A percentile compares a stretch with the other conserved stretches of the same genome.
These are phyloP conservation scores for Smittia aterrima DNA, from an alignment of 2,888 invertebrate genomes.

Conservation along the genomic window DNA sequence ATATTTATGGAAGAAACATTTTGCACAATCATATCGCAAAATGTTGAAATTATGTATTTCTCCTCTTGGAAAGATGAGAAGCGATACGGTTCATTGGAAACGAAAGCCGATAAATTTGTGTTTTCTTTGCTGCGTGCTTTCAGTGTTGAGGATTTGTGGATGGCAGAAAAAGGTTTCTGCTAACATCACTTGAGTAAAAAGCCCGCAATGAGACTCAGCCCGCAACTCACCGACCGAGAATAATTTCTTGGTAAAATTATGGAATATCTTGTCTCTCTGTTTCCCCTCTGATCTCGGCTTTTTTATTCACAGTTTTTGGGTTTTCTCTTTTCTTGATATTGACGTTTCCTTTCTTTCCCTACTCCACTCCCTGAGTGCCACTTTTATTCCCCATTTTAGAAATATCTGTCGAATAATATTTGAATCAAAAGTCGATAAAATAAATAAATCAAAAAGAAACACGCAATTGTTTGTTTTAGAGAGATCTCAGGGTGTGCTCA, in stretches of 20 bases:
- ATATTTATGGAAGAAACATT: slow-evolving; percentile 14
- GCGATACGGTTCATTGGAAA: slow-evolving; percentile 30
- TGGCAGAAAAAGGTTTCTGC: neutral
- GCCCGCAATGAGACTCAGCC: neutral
- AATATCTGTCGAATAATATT: slow-evolving; percentile 16
- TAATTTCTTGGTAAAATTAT: slow-evolving; percentile 34
- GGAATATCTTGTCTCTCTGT: slow-evolving; percentile 11
- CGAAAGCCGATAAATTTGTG: slow-evolving; percentile 32
- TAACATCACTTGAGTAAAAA: neutral
- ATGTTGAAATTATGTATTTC: slow-evolving; percentile 12
- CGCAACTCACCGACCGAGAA: neutral
- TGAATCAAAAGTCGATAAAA: slow-evolving; percentile 28
- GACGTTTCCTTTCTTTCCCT: slow-evolving; percentile 8
- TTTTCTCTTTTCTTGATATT: slow-evolving; percentile 23
- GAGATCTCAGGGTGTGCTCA: neutral
- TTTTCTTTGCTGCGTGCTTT: neutral
- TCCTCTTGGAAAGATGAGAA: slow-evolving; percentile 13
- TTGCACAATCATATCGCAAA: slow-evolving; percentile 12
- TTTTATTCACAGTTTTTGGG: neutral
- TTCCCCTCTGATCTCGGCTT: slow-evolving; percentile 16
- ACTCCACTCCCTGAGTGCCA: neutral
- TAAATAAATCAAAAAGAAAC: slow-evolving; percentile 35
- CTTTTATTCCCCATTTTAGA: neutral
- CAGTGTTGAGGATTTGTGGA: neutral
- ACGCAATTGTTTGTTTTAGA: neutral